Evolutionary conservation across 2,113 vertebrate species (phyloP).

Genomic region (Marmota flaviventris): DNA sequence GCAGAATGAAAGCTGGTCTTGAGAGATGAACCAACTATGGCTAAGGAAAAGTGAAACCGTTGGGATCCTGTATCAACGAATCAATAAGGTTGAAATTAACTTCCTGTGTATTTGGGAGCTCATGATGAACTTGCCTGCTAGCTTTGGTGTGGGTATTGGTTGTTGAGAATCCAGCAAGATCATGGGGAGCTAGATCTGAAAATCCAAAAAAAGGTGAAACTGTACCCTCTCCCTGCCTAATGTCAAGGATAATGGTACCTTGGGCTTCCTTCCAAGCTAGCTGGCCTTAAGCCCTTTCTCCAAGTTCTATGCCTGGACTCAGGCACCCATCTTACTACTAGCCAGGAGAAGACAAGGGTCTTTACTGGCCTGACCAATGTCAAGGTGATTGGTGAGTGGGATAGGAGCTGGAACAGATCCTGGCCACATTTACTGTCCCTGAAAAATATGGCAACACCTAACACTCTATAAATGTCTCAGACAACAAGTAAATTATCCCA

Average conservation of each 20-base stretch:
- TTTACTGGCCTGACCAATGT: background rate
- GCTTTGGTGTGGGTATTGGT: background rate
- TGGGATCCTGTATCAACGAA: background rate
- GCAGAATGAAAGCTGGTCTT: slow-evolving; percentile 16
- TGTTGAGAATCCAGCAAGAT: background rate
- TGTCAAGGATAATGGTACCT: background rate
- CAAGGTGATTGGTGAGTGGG: background rate
- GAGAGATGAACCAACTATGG: background rate
- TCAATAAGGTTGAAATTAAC: background rate
- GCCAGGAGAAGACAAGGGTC: background rate
- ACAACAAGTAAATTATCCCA: slow-evolving; percentile 49
- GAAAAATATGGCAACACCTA: background rate
- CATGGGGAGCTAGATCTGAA: background rate
- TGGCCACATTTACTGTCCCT: background rate
- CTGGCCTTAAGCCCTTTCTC: background rate
- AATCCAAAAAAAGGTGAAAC: background rate
- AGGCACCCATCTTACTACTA: background rate
- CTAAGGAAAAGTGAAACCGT: background rate
- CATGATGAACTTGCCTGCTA: background rate
- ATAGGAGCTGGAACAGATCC: background rate
- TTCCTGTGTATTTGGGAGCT: background rate
- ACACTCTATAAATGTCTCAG: slow-evolving; percentile 58
- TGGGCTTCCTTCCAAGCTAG: background rate
- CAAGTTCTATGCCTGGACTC: background rate
- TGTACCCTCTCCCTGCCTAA: background rate